Base-by-base conservation (phyloP, 2,113 vertebrate species). In the Columba livia region DNA sequence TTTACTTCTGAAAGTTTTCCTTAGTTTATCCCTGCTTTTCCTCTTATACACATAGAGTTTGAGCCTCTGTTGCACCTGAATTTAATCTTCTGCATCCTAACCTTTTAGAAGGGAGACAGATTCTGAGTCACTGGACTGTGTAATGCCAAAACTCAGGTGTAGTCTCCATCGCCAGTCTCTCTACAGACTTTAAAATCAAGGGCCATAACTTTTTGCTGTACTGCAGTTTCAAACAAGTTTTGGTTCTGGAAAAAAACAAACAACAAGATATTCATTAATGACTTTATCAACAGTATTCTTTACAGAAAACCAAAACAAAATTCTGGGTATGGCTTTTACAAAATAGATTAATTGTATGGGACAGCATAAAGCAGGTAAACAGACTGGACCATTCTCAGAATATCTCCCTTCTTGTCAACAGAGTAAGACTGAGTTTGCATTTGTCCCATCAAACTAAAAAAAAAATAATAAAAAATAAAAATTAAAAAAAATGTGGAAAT, bases 181-280 rank as follows among this genome's bases (percentile, higher is more conserved):
- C 36, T 24, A 44, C 1, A 12, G 20, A 26, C 29, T 85, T 36
- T 60, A 38, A 71, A 79, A 70, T 75, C 16, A 57, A 78, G 31
- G 19, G 5, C 17, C 0, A 0, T 19, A 47, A 54, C 11, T 7
- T 74, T 36, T 86, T 66, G 0, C 12, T 75, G 44, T 56, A 54
- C 17, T 50, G 15, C 4, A 40, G 3, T 71, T 75, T 71, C 38
- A 87, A 84, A 56, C 5, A 56, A 36, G 5, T 14, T 73, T 85
- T 88, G 20, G 36, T 57, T 85, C 24, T 65, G 28, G 8, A n/a
- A 44, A 71, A 10, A 38, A 38, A 38, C 38, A 38, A 38, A 38
- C 38, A 38, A 15, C 42, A 60, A 61, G 2, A 4, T 77, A 29
- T 51, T 88, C 3, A 25, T 91, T 85, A 70, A 10, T 73, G 40